Evolutionary conservation across 2,113 vertebrate genomes (phyloP).

Genomic region (Furnarius figulus): DNA sequence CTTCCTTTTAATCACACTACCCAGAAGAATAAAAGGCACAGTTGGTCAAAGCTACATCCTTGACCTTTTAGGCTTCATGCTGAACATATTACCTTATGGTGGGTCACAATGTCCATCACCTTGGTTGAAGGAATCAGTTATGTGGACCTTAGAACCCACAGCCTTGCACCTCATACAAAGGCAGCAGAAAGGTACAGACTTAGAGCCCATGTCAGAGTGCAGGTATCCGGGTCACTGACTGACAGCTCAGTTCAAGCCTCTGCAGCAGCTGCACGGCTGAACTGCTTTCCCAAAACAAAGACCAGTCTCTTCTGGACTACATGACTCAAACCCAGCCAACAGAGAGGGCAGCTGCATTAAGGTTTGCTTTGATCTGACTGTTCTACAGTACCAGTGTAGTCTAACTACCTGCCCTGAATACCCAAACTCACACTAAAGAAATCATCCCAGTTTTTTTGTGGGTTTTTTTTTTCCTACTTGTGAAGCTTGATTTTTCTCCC

Average conservation of each 20-base stretch:
- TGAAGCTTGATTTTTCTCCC: background rate
- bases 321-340: background rate
- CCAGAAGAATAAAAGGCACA: background rate
- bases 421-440: background rate
- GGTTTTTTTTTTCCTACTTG: background rate
- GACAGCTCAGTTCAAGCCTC: background rate
- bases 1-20: background rate
- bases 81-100: background rate
- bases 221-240: background rate
- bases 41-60: accelerated
- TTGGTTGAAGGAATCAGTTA: background rate
- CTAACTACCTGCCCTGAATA: background rate
- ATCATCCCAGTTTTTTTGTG: background rate
- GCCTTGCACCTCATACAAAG: background rate
- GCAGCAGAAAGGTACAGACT: background rate
- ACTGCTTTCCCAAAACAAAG: background rate
- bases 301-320: background rate
- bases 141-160: accelerated
- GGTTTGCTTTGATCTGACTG: background rate
- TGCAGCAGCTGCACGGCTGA: background rate
- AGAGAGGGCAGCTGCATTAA: background rate
- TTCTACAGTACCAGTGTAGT: background rate
- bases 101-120: background rate
- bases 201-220: accelerated
- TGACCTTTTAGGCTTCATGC: background rate